These are phyloP conservation scores for Caenorhabditis plicata DNA, from an alignment of 2,888 invertebrate genomes.

Conservation along the genomic window DNA sequence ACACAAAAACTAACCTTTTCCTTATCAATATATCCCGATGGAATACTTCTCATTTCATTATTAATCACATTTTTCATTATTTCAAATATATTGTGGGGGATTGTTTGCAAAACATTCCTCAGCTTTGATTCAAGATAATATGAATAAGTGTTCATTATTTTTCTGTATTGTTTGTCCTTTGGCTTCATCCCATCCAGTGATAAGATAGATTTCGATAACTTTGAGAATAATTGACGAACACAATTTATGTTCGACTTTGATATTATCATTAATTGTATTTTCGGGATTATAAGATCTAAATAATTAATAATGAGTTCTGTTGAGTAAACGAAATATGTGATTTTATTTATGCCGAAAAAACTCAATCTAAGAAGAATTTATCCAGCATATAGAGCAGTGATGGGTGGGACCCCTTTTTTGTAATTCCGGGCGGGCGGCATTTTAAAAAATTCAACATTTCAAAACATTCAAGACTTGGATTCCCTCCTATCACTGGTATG, in stretches of 20 bases:
- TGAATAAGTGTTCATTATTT: constrained; percentile 33
- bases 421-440: no score
- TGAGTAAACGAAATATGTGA: no score
- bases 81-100: constrained; percentile 33
- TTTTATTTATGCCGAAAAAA: no score
- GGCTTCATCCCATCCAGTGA: not conserved
- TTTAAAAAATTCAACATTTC: no score
- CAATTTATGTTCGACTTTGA: constrained; percentile 11
- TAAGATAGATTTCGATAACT: constrained; percentile 12
- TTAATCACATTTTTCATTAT: constrained; percentile 21
- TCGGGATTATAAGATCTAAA: constrained; percentile 9
- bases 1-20: constrained; percentile 21
- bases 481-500: no score
- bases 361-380: no score
- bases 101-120: constrained; percentile 32
- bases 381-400: no score
- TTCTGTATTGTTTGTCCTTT: not conserved
- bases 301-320: no score
- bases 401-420: no score
- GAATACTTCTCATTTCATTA: constrained; percentile 16
- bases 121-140: constrained; percentile 28
- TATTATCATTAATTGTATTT: constrained; percentile 13
- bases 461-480: no score
- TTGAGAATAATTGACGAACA: constrained; percentile 15
- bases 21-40: constrained; percentile 31